phyloP scores from a whole-genome alignment of 2,888 invertebrate genomes.

The Heterodera filipjevi region DNA sequence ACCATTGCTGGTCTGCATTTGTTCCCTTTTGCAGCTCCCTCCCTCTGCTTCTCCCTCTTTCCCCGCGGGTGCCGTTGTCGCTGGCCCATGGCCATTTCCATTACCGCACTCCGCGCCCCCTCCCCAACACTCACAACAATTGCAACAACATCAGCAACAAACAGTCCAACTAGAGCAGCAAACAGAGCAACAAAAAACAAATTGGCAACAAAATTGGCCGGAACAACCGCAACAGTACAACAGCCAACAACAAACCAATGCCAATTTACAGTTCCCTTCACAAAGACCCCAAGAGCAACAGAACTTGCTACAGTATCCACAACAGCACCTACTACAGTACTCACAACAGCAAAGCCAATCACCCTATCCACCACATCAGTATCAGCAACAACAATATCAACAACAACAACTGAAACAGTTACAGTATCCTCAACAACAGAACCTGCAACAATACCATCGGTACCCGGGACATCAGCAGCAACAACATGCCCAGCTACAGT shows the following conservation, averaged over 20 bases:
- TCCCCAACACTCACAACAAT: background rate
- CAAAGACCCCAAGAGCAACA: too few relatives aligned
- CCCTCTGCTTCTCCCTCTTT: too few relatives aligned
- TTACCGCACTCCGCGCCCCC: background rate
- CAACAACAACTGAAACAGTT: background rate
- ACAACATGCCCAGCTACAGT: background rate
- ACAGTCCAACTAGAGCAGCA: background rate
- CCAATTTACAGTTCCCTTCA: too few relatives aligned
- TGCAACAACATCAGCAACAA: background rate
- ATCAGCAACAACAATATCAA: background rate
- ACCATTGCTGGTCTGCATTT: too few relatives aligned
- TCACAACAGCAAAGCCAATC: background rate
- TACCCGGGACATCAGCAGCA: too few relatives aligned
- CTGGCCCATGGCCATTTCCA: background rate
- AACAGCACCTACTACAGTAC: constrained; percentile 1
- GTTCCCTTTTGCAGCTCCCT: too few relatives aligned
- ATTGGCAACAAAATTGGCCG: constrained; percentile 11
- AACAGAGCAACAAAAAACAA: constrained; percentile 3
- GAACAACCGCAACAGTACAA: background rate
- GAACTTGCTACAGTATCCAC: constrained; percentile 3
- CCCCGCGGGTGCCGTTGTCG: too few relatives aligned
- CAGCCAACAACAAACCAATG: background rate
- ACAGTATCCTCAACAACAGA: constrained; percentile 7
- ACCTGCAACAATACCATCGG: constrained; percentile 7
- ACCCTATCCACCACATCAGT: constrained; percentile 12